phyloP scores from a whole-genome alignment of 2,888 invertebrate species.

The Boloria selene region DNA sequence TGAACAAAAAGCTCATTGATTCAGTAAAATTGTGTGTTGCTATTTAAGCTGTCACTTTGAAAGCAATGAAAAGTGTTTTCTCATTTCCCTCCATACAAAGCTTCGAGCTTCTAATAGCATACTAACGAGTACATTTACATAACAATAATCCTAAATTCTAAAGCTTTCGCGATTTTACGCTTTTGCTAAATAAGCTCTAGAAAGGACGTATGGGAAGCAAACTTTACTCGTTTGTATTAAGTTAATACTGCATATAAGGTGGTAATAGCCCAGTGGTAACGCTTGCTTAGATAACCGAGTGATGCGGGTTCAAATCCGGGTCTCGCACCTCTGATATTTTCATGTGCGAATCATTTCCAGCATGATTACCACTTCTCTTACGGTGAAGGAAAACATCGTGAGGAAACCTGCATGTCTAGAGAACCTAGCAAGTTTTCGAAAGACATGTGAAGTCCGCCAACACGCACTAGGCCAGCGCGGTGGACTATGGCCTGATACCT shows the following conservation, averaged over 20 bases:
- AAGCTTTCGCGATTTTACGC: constrained; percentile 12
- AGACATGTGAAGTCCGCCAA: no score
- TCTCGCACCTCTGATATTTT: no score
- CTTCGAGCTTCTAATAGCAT: constrained; percentile 9
- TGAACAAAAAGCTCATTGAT: not conserved
- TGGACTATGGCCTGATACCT: no score
- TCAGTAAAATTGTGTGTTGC: not conserved
- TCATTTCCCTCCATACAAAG: not conserved
- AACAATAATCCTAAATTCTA: constrained; percentile 11
- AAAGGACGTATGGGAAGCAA: constrained; percentile 5
- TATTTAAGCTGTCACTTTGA: not conserved
- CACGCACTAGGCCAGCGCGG: no score
- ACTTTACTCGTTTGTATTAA: not conserved
- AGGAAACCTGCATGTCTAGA: no score
- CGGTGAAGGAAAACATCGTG: no score
- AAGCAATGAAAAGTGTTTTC: constrained; percentile 4
- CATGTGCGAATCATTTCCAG: no score
- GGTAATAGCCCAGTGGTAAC: no score
- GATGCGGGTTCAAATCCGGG: no score
- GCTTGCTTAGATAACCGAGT: no score
- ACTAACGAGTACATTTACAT: constrained; percentile 15
- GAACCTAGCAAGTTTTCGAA: no score
- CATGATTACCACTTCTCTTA: no score
- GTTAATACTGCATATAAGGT: not conserved
- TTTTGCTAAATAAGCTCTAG: constrained; percentile 5